Conservation (phyloP, 1,140 invertebrate genomes). For the Steinernema khuongi region DNA sequence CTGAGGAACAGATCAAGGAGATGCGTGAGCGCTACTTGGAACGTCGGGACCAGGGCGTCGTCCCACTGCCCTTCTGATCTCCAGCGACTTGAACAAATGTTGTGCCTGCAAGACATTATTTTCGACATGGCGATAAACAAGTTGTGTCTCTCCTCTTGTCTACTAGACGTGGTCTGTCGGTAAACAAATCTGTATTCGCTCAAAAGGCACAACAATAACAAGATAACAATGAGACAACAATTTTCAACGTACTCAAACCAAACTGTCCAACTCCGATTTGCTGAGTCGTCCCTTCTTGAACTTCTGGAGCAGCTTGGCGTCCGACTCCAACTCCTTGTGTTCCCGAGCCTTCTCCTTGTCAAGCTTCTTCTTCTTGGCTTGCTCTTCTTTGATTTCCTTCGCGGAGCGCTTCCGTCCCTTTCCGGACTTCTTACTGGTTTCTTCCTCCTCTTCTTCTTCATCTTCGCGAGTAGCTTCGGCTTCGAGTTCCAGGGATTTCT, state of each 20-base stretch:
- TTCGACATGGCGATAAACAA: no score
- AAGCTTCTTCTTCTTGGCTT: constrained; percentile 33
- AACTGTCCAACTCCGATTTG: neutral
- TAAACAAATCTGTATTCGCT: neutral
- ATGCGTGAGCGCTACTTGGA: constrained; percentile 32
- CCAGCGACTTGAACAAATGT: no score
- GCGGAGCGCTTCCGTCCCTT: constrained; percentile 18
- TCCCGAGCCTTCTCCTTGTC: constrained; percentile 30
- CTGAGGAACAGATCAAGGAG: constrained; percentile 28
- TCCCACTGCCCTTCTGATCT: constrained; percentile 6
- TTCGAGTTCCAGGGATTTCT: constrained; percentile 9
- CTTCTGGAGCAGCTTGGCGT: constrained; percentile 32
- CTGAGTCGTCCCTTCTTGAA: constrained; percentile 37
- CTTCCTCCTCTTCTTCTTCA: constrained; percentile 28
- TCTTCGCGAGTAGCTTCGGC: constrained; percentile 19
- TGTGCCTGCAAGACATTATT: no score
- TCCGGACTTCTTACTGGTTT: constrained; percentile 4
- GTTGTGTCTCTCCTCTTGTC: no score
- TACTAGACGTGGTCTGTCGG: neutral
- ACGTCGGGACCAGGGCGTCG: constrained; percentile 18
- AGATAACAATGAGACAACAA: constrained; percentile 12
- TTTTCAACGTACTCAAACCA: neutral
- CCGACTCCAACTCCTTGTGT: constrained; percentile 24
- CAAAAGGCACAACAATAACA: constrained; percentile 9
- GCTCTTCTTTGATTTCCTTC: constrained; percentile 22